phyloP scores from a whole-genome alignment of 2,797 vertebrate genomes.

The Hypotaenidia okinawae region DNA sequence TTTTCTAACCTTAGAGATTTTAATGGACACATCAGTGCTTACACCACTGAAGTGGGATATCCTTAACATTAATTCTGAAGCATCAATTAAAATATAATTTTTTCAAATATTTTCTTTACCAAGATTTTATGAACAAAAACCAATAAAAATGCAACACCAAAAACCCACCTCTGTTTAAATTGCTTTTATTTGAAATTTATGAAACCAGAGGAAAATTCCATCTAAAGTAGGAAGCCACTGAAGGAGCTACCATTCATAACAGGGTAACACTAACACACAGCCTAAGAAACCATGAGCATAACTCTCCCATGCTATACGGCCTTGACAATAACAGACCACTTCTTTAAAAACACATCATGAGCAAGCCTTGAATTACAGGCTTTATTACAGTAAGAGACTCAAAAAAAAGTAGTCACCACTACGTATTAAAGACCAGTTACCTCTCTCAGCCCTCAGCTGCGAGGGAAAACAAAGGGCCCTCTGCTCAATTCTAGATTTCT shows the following conservation, averaged over 20 bases:
- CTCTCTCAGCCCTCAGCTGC: neutral
- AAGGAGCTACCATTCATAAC: neutral
- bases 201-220: neutral
- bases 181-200: neutral
- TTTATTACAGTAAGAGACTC: neutral
- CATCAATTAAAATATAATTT: neutral
- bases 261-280: neutral
- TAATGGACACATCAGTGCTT: neutral
- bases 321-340: neutral
- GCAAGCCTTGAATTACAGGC: neutral
- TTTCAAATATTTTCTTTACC: neutral
- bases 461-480: neutral
- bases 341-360: neutral
- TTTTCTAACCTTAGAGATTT: neutral
- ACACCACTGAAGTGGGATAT: neutral
- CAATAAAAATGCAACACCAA: neutral
- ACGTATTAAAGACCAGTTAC: neutral
- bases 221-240: neutral
- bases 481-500: neutral
- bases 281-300: neutral
- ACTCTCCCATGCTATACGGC: neutral
- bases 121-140: neutral
- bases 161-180: neutral
- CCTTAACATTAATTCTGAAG: neutral
- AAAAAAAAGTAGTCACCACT: neutral